Conservation (phyloP, 2,888 invertebrate species). For the Cerastis leucographa region DNA sequence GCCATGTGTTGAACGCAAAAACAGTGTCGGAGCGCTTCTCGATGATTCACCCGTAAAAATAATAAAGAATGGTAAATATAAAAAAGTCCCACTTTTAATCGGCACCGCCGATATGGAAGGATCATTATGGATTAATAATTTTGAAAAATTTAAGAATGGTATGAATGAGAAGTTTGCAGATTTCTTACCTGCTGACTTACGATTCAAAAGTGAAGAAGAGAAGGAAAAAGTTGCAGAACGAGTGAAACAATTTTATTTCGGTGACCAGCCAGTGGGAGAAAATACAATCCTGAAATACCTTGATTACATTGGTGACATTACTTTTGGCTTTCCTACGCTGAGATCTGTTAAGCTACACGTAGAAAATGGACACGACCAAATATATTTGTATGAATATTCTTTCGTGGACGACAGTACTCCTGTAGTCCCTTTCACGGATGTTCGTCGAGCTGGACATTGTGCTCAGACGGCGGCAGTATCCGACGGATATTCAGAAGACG, state of each 20-base stretch:
- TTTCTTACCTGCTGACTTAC: slow-evolving; percentile 73
- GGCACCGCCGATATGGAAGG: slow-evolving; percentile 53
- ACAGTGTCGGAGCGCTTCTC: slow-evolving; percentile 11
- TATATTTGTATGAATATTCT: slow-evolving; percentile 75
- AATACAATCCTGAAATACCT: slow-evolving; percentile 62
- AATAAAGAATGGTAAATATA: slow-evolving; percentile 44
- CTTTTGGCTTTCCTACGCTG: slow-evolving; percentile 72
- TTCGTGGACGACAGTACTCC: slow-evolving; percentile 69
- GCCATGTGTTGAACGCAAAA: slow-evolving; percentile 50
- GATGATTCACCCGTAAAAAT: slow-evolving; percentile 43
- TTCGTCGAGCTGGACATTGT: slow-evolving; percentile 72
- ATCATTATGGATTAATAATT: slow-evolving; percentile 19
- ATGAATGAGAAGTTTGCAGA: slow-evolving; percentile 74
- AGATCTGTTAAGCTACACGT: slow-evolving; percentile 68
- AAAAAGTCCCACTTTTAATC: slow-evolving; percentile 48
- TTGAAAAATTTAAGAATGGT: slow-evolving; percentile 52
- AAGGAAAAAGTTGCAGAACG: slow-evolving; percentile 64
- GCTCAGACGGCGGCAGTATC: slow-evolving; percentile 67
- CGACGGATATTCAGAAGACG: slow-evolving; percentile 42
- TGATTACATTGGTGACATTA: slow-evolving; percentile 78
- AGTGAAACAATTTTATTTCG: slow-evolving; percentile 76
- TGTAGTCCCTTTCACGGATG: slow-evolving; percentile 65
- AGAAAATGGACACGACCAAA: slow-evolving; percentile 67
- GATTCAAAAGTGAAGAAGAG: slow-evolving; percentile 68
- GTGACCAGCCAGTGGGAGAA: slow-evolving; percentile 61